phyloP scores from a whole-genome alignment of 1,140 invertebrate species.

The Agrilus planipennis region DNA sequence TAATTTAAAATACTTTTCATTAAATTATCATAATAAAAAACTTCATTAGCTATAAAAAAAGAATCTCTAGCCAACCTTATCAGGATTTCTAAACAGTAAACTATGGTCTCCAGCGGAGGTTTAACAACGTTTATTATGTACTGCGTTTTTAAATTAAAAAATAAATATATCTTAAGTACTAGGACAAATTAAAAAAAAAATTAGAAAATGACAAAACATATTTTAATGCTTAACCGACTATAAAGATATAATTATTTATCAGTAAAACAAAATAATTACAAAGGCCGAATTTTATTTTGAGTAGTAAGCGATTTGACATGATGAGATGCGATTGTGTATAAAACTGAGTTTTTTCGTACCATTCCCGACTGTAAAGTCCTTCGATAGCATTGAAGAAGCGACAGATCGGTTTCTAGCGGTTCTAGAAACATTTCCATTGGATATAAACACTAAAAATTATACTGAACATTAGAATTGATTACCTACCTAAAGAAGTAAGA shows the following conservation, averaged over 20 bases:
- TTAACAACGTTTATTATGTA: conserved; percentile 55
- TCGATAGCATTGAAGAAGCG: conserved; percentile 51
- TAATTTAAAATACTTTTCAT: conserved; percentile 42
- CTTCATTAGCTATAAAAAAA: conserved; percentile 42
- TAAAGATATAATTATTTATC: too few species aligned
- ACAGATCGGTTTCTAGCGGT: conserved; percentile 52
- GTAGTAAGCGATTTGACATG: conserved; percentile 45
- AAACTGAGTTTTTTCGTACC: conserved; percentile 43
- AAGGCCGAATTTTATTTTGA: too few species aligned
- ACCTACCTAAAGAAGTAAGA: conserved; percentile 8
- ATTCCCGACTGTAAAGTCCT: conserved; percentile 44
- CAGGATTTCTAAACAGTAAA: conserved; percentile 56
- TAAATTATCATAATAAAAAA: conserved; percentile 44
- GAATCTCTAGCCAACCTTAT: conserved; percentile 56
- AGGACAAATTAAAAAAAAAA: too few species aligned
- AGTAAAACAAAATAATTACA: too few species aligned
- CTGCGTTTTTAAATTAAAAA: too few species aligned
- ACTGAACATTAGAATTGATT: conserved; percentile 3
- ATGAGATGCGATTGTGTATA: conserved; percentile 50
- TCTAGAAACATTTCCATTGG: conserved; percentile 50
- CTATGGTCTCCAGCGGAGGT: conserved; percentile 50
- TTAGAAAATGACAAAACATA: too few species aligned
- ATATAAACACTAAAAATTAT: conserved; percentile 32
- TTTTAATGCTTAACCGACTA: too few species aligned
- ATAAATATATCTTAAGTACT: too few species aligned